Evolutionary conservation across 2,797 vertebrate species (phyloP).

Genomic region (Capromys pilorides): DNA sequence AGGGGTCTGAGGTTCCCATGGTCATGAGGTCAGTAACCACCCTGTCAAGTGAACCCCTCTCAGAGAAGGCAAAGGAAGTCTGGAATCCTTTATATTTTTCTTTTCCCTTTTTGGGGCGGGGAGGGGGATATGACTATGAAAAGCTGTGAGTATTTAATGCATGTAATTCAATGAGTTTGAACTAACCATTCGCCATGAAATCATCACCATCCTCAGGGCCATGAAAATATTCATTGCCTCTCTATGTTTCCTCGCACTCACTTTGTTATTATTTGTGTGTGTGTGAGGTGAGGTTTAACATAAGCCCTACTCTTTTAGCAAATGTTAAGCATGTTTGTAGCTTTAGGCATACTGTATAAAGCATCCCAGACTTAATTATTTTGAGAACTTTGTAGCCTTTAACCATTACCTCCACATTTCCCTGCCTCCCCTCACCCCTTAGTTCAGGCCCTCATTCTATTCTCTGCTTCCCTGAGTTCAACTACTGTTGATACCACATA

Average conservation of each 20-base stretch:
- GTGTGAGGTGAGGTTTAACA: background rate
- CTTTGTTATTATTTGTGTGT: background rate
- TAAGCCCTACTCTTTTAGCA: background rate
- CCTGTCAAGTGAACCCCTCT: background rate
- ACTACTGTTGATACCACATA: background rate
- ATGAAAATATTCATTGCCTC: background rate
- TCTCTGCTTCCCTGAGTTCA: background rate
- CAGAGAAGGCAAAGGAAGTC: background rate
- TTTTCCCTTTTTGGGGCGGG: background rate
- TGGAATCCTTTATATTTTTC: background rate
- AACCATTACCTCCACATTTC: background rate
- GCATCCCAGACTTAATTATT: background rate
- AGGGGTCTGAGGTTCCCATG: background rate
- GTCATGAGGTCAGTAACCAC: background rate
- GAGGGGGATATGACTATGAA: background rate
- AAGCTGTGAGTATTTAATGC: background rate
- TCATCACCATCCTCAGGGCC: background rate
- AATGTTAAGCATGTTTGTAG: background rate
- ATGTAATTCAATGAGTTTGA: background rate
- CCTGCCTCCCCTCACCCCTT: background rate
- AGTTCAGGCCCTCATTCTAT: background rate
- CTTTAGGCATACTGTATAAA: background rate
- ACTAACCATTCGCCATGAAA: background rate
- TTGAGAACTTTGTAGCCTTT: background rate
- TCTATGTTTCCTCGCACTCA: background rate